A percentile compares a stretch with the other conserved stretches of the same genome.
phyloP scores from a whole-genome alignment of 2,888 invertebrate species.

The Nomada lathburiana region DNA sequence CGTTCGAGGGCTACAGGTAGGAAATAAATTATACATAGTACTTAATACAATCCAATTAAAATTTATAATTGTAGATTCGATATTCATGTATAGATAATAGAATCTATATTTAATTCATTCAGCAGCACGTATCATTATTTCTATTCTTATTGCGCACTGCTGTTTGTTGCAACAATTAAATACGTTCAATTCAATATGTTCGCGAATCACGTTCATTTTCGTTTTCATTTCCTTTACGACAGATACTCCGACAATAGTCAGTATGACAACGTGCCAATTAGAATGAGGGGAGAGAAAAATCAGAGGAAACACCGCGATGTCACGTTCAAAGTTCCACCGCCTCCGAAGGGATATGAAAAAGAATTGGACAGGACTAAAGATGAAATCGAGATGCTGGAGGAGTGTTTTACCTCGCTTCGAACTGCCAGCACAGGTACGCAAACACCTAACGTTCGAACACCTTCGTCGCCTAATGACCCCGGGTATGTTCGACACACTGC shows the following conservation, averaged over 20 bases:
- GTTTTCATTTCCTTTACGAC: neutral
- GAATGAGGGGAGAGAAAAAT: constrained; percentile 77
- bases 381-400: constrained; percentile 82
- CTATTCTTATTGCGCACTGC: no score
- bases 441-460: constrained; percentile 69
- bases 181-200: neutral
- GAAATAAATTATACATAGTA: neutral
- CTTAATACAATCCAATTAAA: neutral
- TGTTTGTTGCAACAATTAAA: neutral
- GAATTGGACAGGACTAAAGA: constrained; percentile 71
- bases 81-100: no score
- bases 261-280: constrained; percentile 82
- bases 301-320: constrained; percentile 79
- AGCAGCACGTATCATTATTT: no score
- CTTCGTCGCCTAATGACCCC: constrained; percentile 89
- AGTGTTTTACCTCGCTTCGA: constrained; percentile 78
- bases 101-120: no score
- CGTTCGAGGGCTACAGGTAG: constrained; percentile 78
- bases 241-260: constrained; percentile 83
- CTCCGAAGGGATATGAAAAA: constrained; percentile 72
- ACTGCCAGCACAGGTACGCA: constrained; percentile 78
- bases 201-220: neutral
- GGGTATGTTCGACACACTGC: constrained; percentile 91
- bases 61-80: no score
- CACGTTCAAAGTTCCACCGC: constrained; percentile 77